Conservation (phyloP, 2,888 invertebrate species). For the Galerucella nymphaeae region DNA sequence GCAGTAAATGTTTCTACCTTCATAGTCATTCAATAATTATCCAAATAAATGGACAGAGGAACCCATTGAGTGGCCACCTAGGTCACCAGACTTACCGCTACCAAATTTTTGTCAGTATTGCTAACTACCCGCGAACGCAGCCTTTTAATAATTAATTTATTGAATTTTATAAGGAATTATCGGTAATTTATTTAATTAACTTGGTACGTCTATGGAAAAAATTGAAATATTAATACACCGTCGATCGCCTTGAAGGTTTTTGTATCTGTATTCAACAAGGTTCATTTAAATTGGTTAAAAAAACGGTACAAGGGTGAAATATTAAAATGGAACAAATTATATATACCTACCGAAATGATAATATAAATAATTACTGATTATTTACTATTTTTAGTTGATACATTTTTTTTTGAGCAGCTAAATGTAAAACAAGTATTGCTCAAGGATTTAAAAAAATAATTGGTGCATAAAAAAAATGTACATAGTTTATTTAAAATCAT, state of each 20-base stretch:
- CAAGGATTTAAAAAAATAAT: neutral
- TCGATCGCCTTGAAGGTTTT: conserved; percentile 1
- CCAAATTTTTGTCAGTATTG: no score
- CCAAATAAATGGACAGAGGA: no score
- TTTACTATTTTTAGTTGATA: neutral
- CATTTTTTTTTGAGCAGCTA: neutral
- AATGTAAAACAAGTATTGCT: neutral
- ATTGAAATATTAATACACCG: neutral
- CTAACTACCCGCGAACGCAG: no score
- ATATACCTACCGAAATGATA: neutral
- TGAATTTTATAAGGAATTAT: neutral
- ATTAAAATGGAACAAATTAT: neutral
- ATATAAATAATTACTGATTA: neutral
- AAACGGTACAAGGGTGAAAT: conserved; percentile 8
- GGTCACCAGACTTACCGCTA: no score
- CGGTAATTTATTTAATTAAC: neutral
- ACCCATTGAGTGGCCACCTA: no score
- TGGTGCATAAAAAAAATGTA: neutral
- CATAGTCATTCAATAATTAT: no score
- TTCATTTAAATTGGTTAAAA: conserved; percentile 5
- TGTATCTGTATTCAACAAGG: conserved; percentile 5
- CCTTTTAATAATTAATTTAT: neutral
- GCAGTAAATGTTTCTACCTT: no score
- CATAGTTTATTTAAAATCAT: neutral
- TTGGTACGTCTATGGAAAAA: conserved; percentile 2